Evolutionary conservation across 2,888 invertebrate species (phyloP).

Genomic region (Globia sparganii): DNA sequence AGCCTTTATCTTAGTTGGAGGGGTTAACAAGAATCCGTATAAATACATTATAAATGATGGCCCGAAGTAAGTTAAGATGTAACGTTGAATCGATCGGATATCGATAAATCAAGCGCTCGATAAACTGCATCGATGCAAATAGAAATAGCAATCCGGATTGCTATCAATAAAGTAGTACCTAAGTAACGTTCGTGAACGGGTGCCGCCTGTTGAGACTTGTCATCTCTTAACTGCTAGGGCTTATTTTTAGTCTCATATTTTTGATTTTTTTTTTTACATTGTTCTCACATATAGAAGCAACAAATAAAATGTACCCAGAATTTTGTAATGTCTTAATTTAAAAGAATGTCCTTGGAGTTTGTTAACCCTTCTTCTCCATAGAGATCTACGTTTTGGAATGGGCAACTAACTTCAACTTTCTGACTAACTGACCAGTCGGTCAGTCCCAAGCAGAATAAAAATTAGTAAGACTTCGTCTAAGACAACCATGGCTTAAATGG

Average conservation of each 20-base stretch:
- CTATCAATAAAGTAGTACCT: neutral
- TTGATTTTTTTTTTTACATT: neutral
- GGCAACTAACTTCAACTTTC: neutral
- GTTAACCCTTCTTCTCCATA: neutral
- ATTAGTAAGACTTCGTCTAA: too few species aligned
- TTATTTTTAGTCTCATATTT: neutral
- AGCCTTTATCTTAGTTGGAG: neutral
- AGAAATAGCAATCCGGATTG: slow-evolving; percentile 11
- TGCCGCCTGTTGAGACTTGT: neutral
- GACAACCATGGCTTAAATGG: too few species aligned
- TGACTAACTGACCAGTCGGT: neutral
- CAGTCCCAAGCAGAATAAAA: too few species aligned
- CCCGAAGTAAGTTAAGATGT: neutral
- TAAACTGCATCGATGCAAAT: slow-evolving; percentile 17
- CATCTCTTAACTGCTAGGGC: neutral
- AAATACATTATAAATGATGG: neutral
- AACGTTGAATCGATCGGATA: neutral
- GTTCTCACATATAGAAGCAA: neutral
- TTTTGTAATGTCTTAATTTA: neutral
- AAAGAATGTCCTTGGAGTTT: neutral
- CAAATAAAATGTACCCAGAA: neutral
- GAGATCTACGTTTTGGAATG: neutral
- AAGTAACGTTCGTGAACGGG: neutral
- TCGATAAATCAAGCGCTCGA: neutral
- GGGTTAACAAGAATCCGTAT: too few species aligned